A percentile compares a stretch with the other conserved stretches of the same genome.
These are phyloP conservation scores for Hesperophylax magnus DNA, from an alignment of 1,140 invertebrate species.

Conservation along the genomic window DNA sequence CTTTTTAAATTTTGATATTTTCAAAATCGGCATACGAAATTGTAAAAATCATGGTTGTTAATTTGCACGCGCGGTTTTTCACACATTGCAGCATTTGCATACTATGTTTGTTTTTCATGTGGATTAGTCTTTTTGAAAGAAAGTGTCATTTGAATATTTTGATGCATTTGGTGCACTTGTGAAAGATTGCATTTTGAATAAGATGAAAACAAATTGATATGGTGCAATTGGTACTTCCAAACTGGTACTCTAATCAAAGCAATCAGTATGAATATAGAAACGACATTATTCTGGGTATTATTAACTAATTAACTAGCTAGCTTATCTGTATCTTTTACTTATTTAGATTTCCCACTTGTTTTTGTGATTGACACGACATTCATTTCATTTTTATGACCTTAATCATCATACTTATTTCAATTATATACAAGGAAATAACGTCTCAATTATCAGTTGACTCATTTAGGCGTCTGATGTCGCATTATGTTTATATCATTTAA, in stretches of 20 bases:
- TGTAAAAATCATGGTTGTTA: background rate
- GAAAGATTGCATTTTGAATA: background rate
- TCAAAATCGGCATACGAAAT: background rate
- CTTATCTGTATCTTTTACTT: background rate
- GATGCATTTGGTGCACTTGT: background rate
- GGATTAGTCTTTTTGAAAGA: background rate
- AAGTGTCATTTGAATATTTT: background rate
- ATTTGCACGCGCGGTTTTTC: background rate
- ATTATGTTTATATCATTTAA: too few species aligned
- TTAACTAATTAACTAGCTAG: slow-evolving; percentile 2
- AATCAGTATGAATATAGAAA: slow-evolving; percentile 34
- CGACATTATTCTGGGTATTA: slow-evolving; percentile 31
- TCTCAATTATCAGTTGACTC: too few species aligned
- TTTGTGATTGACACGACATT: background rate
- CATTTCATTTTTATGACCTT: too few species aligned
- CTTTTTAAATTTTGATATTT: background rate
- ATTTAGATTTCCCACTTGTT: background rate
- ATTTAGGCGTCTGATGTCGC: too few species aligned
- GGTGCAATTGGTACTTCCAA: background rate
- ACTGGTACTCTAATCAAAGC: slow-evolving; percentile 17
- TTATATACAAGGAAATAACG: too few species aligned
- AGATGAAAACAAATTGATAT: slow-evolving; percentile 11
- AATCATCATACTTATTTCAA: too few species aligned
- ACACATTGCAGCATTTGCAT: background rate
- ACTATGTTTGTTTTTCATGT: background rate